Evolutionary conservation across 2,888 invertebrate genomes (phyloP), one percentile per base, ranked within the genome.

Genomic region (Drosophila multiciliata): DNA sequence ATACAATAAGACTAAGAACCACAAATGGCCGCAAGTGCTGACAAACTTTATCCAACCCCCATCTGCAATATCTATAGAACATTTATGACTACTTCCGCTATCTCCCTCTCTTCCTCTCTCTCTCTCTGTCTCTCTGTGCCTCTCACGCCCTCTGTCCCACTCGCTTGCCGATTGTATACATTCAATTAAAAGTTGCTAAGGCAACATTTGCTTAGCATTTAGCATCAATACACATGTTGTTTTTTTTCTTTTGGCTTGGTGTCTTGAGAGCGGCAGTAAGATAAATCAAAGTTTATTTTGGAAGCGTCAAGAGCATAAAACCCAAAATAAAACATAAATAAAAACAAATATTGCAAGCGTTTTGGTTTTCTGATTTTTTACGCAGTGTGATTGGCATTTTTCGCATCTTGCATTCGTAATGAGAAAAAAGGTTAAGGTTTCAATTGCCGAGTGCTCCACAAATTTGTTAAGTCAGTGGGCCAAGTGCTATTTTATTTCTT

Each of bases 181-280:
- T 86, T 87, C 86, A 87, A 87, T 87, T 87, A 89, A 87, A 87
- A 85, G 81, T 85, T 86, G 68, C 48, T 75, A 67, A 36, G 67
- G 67, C 73, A 80, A 83, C 83, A 87, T 83, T 87, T 87, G 79
- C 70, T 80, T 79, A 66, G 62, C 70, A 89, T 80, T 84, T 84
- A 82, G 49, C 69, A 62, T 48, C 29, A 38, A 53, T 59, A 70
- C 60, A 48, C 23, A 17, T 23, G 15, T 50, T 29, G 42, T 35
- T 48, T 35, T 45, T 58, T 49, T 52, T 61, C 40, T 73, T 55
- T 12, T 52, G 53, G 26, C 29, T 55, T 20, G 12, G 20, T 7
- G 4, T 42, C 40, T 70, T 12, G 52, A 57, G 45, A 40, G 45
- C 23, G 23, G 54, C 40, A 74, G 62, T 40, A 66, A 49, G 52